phyloP scores from a whole-genome alignment of 2,797 vertebrate genomes.

The Syncerus caffer region DNA sequence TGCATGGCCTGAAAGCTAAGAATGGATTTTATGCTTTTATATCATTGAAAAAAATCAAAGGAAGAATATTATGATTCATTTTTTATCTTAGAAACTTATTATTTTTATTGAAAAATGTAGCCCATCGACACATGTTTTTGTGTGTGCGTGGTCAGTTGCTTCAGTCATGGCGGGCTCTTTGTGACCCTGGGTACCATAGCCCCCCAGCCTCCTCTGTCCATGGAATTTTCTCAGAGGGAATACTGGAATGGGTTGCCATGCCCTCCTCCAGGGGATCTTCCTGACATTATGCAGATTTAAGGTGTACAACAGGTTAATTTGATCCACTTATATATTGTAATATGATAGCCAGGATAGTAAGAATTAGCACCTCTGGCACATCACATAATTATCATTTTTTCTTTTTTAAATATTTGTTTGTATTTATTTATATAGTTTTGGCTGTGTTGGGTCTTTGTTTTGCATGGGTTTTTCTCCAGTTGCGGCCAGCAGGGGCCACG shows the following conservation, averaged over 20 bases:
- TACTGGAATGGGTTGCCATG: background rate
- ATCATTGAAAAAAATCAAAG: background rate
- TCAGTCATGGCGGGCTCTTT: background rate
- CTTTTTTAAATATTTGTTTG: background rate
- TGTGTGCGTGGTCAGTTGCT: background rate
- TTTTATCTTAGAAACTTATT: background rate
- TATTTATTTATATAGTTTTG: background rate
- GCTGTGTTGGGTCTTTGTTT: background rate
- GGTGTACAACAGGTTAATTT: background rate
- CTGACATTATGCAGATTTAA: background rate
- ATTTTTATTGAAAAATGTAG: background rate
- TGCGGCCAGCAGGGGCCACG: background rate
- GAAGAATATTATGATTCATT: background rate
- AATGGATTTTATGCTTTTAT: background rate
- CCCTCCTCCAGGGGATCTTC: background rate
- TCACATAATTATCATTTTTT: background rate
- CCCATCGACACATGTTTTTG: background rate
- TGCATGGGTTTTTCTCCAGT: background rate
- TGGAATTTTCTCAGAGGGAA: background rate
- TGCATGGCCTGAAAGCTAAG: background rate
- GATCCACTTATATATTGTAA: background rate
- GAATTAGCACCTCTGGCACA: background rate
- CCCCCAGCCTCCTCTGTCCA: background rate
- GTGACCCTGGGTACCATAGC: background rate
- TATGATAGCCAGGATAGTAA: background rate